Conservation (phyloP, 1,140 invertebrate species). For the Euwallacea fornicatus region DNA sequence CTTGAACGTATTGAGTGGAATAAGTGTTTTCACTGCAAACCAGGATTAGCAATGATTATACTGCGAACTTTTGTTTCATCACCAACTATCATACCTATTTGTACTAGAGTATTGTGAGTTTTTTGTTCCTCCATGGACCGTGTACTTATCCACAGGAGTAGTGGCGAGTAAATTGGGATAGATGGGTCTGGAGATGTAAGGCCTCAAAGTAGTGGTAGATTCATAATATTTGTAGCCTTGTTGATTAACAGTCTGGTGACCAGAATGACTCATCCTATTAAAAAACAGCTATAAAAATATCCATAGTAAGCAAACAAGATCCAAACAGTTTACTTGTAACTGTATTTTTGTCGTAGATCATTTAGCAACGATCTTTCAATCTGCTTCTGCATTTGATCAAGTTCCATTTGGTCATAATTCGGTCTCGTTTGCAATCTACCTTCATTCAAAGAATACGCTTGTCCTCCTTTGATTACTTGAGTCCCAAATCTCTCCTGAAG, state of each 20-base stretch:
- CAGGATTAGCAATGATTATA: too few relatives aligned
- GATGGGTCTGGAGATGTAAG: conserved; percentile 24
- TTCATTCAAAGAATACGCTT: conserved; percentile 43
- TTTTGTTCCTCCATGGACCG: conserved; percentile 13
- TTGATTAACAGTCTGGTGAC: conserved; percentile 3
- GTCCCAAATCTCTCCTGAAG: conserved; percentile 44
- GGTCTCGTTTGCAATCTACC: conserved; percentile 42
- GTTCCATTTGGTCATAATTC: conserved; percentile 49
- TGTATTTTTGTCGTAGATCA: neutral
- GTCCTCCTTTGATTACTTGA: conserved; percentile 44
- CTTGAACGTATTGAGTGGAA: conserved; percentile 37
- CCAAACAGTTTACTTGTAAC: neutral
- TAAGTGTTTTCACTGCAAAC: neutral
- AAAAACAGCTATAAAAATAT: neutral
- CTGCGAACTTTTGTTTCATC: too few relatives aligned
- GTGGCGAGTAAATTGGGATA: conserved; percentile 32
- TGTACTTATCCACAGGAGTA: conserved; percentile 11
- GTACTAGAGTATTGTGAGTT: neutral
- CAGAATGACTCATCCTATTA: conserved; percentile 4
- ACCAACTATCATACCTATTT: neutral
- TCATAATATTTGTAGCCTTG: conserved; percentile 28
- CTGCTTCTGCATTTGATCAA: conserved; percentile 44
- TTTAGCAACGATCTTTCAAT: conserved; percentile 45
- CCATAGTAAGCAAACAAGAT: too few relatives aligned
- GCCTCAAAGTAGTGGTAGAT: conserved; percentile 25